Evolutionary conservation across 2,113 vertebrate species (phyloP).

Genomic region (Gymnorhina tibicen): DNA sequence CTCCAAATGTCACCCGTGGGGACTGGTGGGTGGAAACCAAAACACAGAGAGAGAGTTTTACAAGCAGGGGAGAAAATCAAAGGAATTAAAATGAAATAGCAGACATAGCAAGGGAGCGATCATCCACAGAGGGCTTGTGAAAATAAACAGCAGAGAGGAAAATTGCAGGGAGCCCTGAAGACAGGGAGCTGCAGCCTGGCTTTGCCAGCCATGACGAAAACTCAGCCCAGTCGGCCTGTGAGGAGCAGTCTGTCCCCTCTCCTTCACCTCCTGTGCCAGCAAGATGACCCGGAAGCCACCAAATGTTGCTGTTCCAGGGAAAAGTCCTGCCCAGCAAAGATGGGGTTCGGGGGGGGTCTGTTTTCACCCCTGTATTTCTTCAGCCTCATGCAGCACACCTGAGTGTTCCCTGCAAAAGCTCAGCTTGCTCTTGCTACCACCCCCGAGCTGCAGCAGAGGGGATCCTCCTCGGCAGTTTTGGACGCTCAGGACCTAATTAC

Average conservation of each 20-base stretch:
- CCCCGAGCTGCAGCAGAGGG: background rate
- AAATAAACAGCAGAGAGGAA: conserved; percentile 1
- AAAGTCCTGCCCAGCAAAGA: background rate
- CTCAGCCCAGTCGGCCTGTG: background rate
- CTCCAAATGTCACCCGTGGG: background rate
- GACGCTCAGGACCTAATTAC: background rate
- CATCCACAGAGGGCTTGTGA: background rate
- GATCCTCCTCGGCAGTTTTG: background rate
- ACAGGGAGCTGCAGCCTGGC: background rate
- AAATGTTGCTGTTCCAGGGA: background rate
- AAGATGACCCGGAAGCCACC: background rate
- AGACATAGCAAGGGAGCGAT: background rate
- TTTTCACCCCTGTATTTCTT: background rate
- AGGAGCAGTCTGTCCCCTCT: background rate
- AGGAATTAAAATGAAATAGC: conserved; percentile 21
- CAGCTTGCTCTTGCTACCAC: background rate
- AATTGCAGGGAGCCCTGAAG: background rate
- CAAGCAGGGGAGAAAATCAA: background rate
- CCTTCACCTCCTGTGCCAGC: background rate
- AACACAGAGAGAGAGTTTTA: background rate
- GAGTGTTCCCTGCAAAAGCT: background rate
- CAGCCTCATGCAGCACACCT: background rate
- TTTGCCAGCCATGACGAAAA: fast-evolving
- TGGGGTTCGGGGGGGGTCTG: fast-evolving
- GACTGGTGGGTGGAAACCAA: background rate